Evolutionary conservation across 2,797 vertebrate species (phyloP), one percentile per base, ranked within the genome.

Genomic region (Thripadectes ignobilis): DNA sequence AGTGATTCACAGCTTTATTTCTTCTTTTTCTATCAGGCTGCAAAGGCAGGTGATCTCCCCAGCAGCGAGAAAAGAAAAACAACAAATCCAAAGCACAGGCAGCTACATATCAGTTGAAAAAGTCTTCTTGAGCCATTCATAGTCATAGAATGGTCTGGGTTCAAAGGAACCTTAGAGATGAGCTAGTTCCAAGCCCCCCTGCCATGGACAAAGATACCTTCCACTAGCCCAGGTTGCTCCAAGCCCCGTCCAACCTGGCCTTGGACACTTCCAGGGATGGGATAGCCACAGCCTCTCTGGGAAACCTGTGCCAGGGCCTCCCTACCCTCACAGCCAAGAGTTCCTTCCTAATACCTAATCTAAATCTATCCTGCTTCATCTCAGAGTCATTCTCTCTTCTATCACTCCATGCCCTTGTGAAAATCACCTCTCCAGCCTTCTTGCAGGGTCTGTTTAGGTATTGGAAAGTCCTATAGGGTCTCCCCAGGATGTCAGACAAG

Each of bases 241-340:
- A 49, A 49, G 3, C 2, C 16, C 22, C 0, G 0, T 36, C 15
- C 75, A 58, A 2, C 2, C 6, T 71, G 34, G 12, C 18, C 27
- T 43, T 10, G 58, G 9, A 8, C 30, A 32, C 4, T 43, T 6
- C 27, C 51, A 63, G 58, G 36, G 32, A 23, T 49, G 14, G 14
- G 17, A 2, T 32, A 71, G 4, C 8, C 66, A 36, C 36, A 71
- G 18, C 27, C 78, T 3, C 74, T 27, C 21, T 55, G 66, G 9
- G 14, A 2, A 41, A 0, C 18, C 8, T 41, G 43, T 63, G 18
- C 22, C 18, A 43, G 18, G 14, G 10, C 18, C 27, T 65, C 14
- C 1, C 5, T 10, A n/a, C 4, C 0, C 18, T 27, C 32, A 29
- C 12, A 38, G 58, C 2, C 4, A 52, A 20, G 2, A 38, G 43